A percentile compares a stretch with the other conserved stretches of the same genome.
Conservation (phyloP, 2,797 vertebrate species). For the Epinephelus awoara region DNA sequence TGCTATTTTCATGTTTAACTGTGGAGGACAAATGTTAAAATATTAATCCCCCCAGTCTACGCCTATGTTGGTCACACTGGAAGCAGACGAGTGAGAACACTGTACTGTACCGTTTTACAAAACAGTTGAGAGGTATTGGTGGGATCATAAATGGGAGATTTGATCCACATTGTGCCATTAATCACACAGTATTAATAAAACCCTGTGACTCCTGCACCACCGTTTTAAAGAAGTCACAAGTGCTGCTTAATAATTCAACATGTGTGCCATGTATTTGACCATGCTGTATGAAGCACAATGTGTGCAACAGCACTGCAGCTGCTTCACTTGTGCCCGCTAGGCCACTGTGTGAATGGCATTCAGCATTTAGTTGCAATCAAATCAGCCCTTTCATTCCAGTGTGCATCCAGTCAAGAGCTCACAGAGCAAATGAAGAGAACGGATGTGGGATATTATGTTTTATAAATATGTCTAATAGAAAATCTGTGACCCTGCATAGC, state of each 20-base stretch:
- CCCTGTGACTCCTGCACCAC: neutral
- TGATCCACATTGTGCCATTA: neutral
- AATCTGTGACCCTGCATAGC: neutral
- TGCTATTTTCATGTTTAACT: no score
- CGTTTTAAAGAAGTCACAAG: neutral
- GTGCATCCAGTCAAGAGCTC: conserved; percentile 15
- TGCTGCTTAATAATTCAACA: neutral
- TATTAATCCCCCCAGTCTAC: no score
- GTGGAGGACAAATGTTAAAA: no score
- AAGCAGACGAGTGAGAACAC: neutral
- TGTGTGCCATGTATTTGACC: neutral
- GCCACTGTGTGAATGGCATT: conserved; percentile 39
- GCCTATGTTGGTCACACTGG: no score
- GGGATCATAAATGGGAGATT: neutral
- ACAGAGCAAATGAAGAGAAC: conserved; percentile 6
- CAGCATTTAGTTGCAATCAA: conserved; percentile 43
- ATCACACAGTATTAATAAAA: conserved; percentile 3
- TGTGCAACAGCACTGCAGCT: conserved; percentile 35
- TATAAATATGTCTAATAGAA: conserved; percentile 1
- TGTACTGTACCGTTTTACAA: neutral
- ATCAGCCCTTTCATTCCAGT: conserved; percentile 34
- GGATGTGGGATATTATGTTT: neutral
- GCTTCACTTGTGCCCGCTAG: conserved; percentile 37
- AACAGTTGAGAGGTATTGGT: neutral
- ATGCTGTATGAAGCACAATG: conserved; percentile 10